phyloP scores from a whole-genome alignment of 1,140 invertebrate genomes.

The Pentalonia nigronervosa region DNA sequence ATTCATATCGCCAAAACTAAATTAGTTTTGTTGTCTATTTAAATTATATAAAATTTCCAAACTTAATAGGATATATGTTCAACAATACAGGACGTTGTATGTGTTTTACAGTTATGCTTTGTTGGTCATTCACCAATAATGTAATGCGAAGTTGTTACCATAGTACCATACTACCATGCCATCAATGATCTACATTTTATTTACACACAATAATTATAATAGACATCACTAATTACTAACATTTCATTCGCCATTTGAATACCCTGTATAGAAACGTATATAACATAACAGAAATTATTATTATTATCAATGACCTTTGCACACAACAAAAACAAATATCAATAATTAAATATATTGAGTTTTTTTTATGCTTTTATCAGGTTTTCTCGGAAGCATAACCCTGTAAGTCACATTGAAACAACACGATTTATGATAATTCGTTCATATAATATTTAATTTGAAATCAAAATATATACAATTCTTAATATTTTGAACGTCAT shows the following conservation, averaged over 20 bases:
- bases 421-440: not conserved
- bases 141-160: not conserved
- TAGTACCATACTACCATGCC: not conserved
- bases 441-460: not conserved
- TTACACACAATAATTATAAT: not conserved
- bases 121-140: not conserved
- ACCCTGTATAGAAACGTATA: not conserved
- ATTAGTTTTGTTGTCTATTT: slow-evolving; percentile 9
- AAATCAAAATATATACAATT: not conserved
- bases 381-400: not conserved
- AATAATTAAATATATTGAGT: not conserved
- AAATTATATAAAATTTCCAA: not conserved
- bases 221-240: not conserved
- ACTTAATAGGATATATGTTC: not conserved
- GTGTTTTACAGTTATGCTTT: slow-evolving; percentile 13
- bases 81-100: slow-evolving; percentile 1
- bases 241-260: not conserved
- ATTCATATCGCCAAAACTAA: slow-evolving; percentile 9
- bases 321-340: not conserved
- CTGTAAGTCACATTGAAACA: not conserved
- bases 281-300: not conserved
- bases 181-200: slow-evolving; percentile 4
- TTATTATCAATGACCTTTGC: not conserved
- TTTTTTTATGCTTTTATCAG: not conserved
- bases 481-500: not conserved